phyloP scores from a whole-genome alignment of 2,797 vertebrate species.

The Columba guinea region DNA sequence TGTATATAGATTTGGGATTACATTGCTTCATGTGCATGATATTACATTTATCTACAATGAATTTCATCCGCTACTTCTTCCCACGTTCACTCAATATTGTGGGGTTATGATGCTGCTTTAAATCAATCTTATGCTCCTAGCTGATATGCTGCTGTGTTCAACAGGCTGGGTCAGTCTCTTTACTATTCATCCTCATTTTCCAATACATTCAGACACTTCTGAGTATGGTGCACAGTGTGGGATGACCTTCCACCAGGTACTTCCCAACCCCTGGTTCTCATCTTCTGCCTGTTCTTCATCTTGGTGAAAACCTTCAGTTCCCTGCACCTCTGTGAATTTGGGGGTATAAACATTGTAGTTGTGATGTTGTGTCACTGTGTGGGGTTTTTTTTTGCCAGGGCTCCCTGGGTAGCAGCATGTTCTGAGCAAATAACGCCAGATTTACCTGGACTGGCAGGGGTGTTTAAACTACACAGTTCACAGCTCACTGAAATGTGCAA shows the following conservation, averaged over 20 bases:
- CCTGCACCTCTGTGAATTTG: background rate
- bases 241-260: background rate
- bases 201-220: background rate
- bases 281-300: background rate
- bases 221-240: no score
- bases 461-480: background rate
- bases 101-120: background rate
- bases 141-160: background rate
- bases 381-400: background rate
- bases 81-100: background rate
- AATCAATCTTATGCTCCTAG: background rate
- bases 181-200: background rate
- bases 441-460: background rate
- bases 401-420: background rate
- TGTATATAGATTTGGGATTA: background rate
- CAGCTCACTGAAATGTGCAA: background rate
- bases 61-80: background rate
- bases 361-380: no score
- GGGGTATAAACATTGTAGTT: background rate
- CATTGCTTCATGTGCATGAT: background rate
- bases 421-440: background rate
- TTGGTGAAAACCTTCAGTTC: background rate
- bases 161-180: background rate
- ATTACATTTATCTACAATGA: background rate
- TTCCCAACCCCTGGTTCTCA: background rate